phyloP scores from a whole-genome alignment of 2,797 vertebrate genomes.

The Sebastes variabilis region DNA sequence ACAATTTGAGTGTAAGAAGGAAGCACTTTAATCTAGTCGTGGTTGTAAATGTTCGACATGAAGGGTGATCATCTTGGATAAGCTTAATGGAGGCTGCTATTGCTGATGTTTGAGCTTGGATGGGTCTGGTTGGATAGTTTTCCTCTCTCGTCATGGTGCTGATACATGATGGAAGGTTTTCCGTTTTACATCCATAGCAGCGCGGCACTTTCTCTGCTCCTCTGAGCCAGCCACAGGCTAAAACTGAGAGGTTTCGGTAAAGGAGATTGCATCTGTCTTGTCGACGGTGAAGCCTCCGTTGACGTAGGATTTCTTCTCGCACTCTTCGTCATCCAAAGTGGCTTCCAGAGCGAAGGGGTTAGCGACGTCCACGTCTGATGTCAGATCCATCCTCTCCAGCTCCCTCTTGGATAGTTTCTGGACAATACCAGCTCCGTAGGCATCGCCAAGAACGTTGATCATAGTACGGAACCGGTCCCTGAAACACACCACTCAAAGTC shows the following conservation, averaged over 20 bases:
- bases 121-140: slow-evolving; percentile 49
- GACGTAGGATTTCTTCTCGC: slow-evolving; percentile 93
- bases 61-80: slow-evolving; percentile 46
- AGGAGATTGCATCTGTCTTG: slow-evolving; percentile 95
- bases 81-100: slow-evolving; percentile 70
- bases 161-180: slow-evolving; percentile 48
- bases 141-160: slow-evolving; percentile 62
- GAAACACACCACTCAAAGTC: slow-evolving; percentile 27
- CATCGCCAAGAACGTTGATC: slow-evolving; percentile 97
- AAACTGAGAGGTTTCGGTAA: slow-evolving; percentile 98
- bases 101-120: slow-evolving; percentile 73
- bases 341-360: slow-evolving; percentile 95
- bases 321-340: slow-evolving; percentile 86
- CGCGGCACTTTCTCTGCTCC: slow-evolving; percentile 50
- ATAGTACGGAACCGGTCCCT: slow-evolving; percentile 98
- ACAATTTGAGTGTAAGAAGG: slow-evolving; percentile 72
- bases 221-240: slow-evolving; percentile 72
- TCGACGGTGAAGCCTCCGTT: slow-evolving; percentile 96
- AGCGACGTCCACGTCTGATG: slow-evolving; percentile 90
- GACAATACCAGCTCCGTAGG: slow-evolving; percentile 93
- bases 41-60: slow-evolving; percentile 48
- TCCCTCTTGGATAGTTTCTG: slow-evolving; percentile 95
- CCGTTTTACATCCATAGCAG: slow-evolving; percentile 40
- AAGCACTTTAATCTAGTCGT: slow-evolving; percentile 79
- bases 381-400: slow-evolving; percentile 90